phyloP scores from a whole-genome alignment of 2,797 vertebrate species.

The Coranthus polyacanthus region DNA sequence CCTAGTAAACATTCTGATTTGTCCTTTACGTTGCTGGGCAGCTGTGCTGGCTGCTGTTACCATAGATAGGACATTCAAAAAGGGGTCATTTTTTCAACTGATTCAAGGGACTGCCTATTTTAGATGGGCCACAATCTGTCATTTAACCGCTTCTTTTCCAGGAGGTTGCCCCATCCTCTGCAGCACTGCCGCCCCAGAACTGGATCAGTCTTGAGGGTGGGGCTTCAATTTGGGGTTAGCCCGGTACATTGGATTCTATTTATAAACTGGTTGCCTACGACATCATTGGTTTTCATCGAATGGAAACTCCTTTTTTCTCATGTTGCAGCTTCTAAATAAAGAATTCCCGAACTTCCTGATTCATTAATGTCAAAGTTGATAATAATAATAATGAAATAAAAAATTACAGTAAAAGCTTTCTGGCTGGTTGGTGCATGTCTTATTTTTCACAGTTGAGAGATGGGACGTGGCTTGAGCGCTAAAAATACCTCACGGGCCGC shows the following conservation, averaged over 20 bases:
- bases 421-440: constrained; percentile 32
- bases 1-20: constrained; percentile 45
- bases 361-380: constrained; percentile 46
- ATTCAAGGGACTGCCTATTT: constrained; percentile 68
- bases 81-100: constrained; percentile 55
- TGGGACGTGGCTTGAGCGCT: constrained; percentile 59
- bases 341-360: constrained; percentile 19
- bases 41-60: constrained; percentile 6
- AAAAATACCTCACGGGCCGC: constrained; percentile 82
- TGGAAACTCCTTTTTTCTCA: constrained; percentile 28
- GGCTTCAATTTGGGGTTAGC: constrained; percentile 57
- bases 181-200: constrained; percentile 43
- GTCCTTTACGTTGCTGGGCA: constrained; percentile 30
- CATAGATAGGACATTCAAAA: constrained; percentile 46
- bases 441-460: constrained; percentile 43
- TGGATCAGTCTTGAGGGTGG: constrained; percentile 46
- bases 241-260: constrained; percentile 46
- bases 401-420: constrained; percentile 8
- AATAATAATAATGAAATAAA: constrained; percentile 15
- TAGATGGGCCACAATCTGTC: constrained; percentile 60
- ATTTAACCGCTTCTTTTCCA: constrained; percentile 47
- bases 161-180: constrained; percentile 48
- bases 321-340: constrained; percentile 26
- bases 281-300: constrained; percentile 19
- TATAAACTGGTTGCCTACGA: constrained; percentile 21